A percentile compares a stretch with the other conserved stretches of the same genome.
Conservation (phyloP, 2,888 invertebrate species). For the Apeira syringaria region DNA sequence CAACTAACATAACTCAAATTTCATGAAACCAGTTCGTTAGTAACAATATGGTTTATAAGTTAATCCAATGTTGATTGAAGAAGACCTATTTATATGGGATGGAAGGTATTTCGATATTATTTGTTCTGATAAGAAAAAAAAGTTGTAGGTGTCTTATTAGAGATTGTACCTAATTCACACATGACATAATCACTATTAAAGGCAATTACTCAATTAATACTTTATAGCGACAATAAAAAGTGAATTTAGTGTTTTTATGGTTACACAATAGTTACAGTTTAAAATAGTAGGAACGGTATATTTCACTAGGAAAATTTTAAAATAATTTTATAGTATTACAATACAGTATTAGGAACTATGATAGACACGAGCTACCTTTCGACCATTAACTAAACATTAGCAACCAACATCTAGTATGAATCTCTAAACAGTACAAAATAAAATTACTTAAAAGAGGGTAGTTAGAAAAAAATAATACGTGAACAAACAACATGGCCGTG, state of each 20-base stretch:
- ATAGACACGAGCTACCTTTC: constrained; percentile 79
- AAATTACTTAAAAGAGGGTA: constrained; percentile 56
- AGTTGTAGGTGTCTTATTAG: no score
- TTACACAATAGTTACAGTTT: constrained; percentile 71
- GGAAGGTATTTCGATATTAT: no score
- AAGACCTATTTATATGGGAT: no score
- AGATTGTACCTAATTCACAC: constrained; percentile 43
- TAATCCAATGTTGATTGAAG: no score
- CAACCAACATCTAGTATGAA: constrained; percentile 67
- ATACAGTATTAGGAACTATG: constrained; percentile 83
- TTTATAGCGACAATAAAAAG: constrained; percentile 44
- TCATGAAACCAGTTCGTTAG: no score
- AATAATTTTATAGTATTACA: constrained; percentile 78
- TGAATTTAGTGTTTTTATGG: constrained; percentile 47
- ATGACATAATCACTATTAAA: constrained; percentile 45
- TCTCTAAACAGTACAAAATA: constrained; percentile 64
- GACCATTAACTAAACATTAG: constrained; percentile 72
- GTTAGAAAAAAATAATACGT: constrained; percentile 56
- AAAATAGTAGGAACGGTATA: constrained; percentile 82
- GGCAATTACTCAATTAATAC: constrained; percentile 1
- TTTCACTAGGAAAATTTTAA: constrained; percentile 82
- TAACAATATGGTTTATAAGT: no score
- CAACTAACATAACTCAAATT: no score
- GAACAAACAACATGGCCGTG: constrained; percentile 78
- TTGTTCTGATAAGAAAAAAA: no score